Evolutionary conservation across 2,797 vertebrate genomes (phyloP).

Genomic region (Rhynchonycteris naso): DNA sequence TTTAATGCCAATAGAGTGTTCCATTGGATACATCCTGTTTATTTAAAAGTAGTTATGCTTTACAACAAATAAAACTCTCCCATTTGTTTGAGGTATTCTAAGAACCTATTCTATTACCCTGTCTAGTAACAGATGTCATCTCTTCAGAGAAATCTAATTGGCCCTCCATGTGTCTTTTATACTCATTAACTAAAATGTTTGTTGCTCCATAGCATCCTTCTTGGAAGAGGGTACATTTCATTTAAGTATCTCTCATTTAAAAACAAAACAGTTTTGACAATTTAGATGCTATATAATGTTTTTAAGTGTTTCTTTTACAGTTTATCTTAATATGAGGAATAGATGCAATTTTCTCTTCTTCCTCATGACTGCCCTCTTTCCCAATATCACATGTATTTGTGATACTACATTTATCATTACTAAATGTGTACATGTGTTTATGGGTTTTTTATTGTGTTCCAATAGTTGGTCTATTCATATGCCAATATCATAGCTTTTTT

Average conservation of each 20-base stretch:
- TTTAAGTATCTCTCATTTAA: slow-evolving; percentile 31
- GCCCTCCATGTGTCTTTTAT: background rate
- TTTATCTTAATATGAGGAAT: background rate
- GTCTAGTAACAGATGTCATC: background rate
- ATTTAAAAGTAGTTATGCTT: slow-evolving; percentile 1
- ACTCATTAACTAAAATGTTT: background rate
- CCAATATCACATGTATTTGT: background rate
- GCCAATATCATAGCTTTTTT: background rate
- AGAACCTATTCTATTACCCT: background rate
- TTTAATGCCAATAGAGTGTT: background rate
- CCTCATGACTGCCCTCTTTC: background rate
- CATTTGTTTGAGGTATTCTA: background rate
- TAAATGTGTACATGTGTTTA: no score
- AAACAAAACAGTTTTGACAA: background rate
- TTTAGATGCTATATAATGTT: background rate
- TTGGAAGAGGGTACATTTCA: background rate
- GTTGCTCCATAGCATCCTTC: background rate
- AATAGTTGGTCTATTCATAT: background rate
- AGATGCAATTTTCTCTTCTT: background rate
- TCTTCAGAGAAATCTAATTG: background rate
- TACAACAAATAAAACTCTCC: background rate
- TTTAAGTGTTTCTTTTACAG: background rate
- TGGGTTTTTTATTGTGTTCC: background rate
- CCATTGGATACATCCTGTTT: background rate
- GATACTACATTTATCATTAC: no score